phyloP scores from a whole-genome alignment of 1,140 invertebrate genomes.

The Plodia interpunctella region DNA sequence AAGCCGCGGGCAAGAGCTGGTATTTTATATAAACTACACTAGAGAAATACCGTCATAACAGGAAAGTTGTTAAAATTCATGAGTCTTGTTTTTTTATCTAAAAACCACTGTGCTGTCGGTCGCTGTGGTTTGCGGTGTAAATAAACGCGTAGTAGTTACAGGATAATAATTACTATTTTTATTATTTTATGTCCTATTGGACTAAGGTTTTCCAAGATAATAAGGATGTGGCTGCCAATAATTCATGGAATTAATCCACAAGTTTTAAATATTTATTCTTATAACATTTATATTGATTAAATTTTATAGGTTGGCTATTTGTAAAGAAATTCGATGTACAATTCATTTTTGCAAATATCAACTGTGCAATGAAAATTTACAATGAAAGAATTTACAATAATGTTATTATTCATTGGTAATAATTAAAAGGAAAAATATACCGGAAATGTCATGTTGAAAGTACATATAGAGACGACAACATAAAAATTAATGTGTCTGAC shows the following conservation, averaged over 20 bases:
- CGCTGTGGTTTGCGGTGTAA: background rate
- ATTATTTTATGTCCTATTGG: background rate
- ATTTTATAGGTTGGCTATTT: no score
- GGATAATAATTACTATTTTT: background rate
- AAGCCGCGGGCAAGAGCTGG: no score
- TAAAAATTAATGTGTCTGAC: background rate
- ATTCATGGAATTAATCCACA: background rate
- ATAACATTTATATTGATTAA: no score
- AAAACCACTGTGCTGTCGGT: background rate
- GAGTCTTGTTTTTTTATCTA: background rate
- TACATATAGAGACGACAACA: background rate
- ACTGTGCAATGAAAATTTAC: background rate
- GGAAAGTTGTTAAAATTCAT: background rate
- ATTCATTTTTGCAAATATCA: no score
- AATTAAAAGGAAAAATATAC: no score
- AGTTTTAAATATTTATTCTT: no score
- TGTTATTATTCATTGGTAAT: background rate
- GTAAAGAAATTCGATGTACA: no score
- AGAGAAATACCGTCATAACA: no score
- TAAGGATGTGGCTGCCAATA: background rate
- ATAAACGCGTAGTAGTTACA: background rate
- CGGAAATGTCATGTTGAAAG: background rate
- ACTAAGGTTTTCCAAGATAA: constrained; percentile 1
- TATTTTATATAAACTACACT: no score
- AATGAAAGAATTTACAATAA: background rate